These are phyloP conservation scores for Helicoverpa assulta DNA, from an alignment of 2,888 invertebrate genomes.

Conservation along the genomic window DNA sequence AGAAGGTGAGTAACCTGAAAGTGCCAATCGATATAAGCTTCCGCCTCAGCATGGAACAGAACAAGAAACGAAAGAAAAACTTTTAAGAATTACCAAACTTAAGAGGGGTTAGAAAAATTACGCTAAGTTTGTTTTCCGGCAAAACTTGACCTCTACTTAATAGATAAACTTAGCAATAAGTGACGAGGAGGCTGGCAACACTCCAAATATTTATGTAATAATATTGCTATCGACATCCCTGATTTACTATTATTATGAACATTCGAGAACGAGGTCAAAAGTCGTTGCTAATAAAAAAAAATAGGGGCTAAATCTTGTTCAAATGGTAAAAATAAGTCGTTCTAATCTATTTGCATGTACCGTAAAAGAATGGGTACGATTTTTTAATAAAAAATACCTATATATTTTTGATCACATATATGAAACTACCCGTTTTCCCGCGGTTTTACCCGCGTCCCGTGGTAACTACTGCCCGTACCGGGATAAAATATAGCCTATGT, in stretches of 20 bases:
- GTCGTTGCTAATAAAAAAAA: too few species aligned
- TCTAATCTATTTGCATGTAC: too few species aligned
- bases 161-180: constrained; percentile 40
- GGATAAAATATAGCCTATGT: too few species aligned
- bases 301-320: background rate
- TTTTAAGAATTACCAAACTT: background rate
- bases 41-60: too few species aligned
- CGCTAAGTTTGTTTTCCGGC: background rate
- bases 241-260: background rate
- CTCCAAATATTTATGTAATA: constrained; percentile 32
- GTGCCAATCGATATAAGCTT: too few species aligned
- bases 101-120: background rate
- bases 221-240: constrained; percentile 15
- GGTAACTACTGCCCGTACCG: too few species aligned
- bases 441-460: too few species aligned
- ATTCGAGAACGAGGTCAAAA: background rate
- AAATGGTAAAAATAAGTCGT: too few species aligned
- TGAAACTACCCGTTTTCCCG: too few species aligned
- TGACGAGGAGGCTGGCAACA: constrained; percentile 25
- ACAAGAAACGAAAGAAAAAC: background rate
- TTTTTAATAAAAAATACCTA: too few species aligned
- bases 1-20: background rate
- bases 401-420: too few species aligned
- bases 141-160: constrained; percentile 22
- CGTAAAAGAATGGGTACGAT: too few species aligned